Conservation (phyloP, 2,113 vertebrate species). For the Centropus bengalensis region DNA sequence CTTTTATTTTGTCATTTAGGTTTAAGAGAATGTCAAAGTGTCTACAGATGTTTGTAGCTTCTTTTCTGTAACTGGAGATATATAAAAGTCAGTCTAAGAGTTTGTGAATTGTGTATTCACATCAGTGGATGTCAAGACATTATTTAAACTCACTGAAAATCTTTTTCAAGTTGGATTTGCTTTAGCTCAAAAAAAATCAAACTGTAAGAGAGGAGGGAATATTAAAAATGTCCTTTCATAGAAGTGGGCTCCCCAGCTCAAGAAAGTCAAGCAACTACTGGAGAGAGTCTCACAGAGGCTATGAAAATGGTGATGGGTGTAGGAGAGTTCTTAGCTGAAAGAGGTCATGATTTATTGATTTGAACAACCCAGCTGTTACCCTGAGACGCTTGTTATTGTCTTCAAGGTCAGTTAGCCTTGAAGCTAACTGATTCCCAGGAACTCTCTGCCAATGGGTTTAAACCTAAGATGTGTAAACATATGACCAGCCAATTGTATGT, state of each 20-base stretch:
- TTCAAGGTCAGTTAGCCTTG: no score
- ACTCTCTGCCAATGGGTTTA: no score
- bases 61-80: background rate
- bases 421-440: no score
- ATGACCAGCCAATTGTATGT: no score
- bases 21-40: background rate
- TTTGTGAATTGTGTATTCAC: background rate
- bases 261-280: background rate
- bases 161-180: background rate
- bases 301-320: background rate
- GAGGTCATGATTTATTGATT: no score
- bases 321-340: no score
- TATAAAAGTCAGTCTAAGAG: background rate
- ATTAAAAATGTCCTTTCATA: background rate
- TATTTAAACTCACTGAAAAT: background rate
- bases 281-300: background rate
- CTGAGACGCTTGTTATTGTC: no score
- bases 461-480: no score
- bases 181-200: background rate
- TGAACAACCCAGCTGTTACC: no score
- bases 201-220: background rate
- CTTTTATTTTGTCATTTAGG: rapidly evolving
- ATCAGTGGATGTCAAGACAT: background rate
- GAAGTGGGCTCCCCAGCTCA: background rate
- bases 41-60: background rate